Percentiles rank a stretch among this genome's conserved stretches.
These are phyloP conservation scores for Medauroidea extradentata DNA, from an alignment of 1,140 invertebrate genomes.

Conservation along the genomic window DNA sequence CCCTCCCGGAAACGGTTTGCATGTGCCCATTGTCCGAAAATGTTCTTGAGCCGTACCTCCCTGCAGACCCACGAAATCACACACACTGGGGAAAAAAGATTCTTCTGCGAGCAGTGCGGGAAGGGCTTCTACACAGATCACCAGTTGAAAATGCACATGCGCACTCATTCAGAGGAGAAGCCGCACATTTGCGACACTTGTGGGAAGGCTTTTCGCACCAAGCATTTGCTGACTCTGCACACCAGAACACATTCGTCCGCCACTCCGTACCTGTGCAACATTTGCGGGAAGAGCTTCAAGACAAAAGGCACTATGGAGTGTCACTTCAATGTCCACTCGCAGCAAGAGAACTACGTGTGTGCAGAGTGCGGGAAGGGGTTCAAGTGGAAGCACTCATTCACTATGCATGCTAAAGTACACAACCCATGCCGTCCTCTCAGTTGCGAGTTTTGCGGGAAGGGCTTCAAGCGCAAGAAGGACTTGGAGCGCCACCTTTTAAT, in stretches of 20 bases:
- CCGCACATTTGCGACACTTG: constrained; percentile 52
- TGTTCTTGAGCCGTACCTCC: constrained; percentile 40
- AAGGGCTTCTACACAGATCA: constrained; percentile 38
- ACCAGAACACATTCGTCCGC: constrained; percentile 50
- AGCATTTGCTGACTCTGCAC: constrained; percentile 45
- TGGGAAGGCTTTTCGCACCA: constrained; percentile 29
- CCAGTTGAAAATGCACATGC: constrained; percentile 45
- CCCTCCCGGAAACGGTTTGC: constrained; percentile 42
- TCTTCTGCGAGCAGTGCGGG: constrained; percentile 15
- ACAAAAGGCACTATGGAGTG: constrained; percentile 37
- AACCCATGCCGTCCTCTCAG: constrained; percentile 18
- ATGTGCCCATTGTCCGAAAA: constrained; percentile 49
- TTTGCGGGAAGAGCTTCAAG: constrained; percentile 51
- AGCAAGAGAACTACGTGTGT: constrained; percentile 31
- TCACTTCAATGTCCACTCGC: constrained; percentile 31
- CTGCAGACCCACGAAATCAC: constrained; percentile 23
- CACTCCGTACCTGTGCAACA: constrained; percentile 51
- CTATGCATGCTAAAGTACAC: constrained; percentile 21
- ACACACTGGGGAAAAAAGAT: constrained; percentile 16
- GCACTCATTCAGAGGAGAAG: constrained; percentile 45
- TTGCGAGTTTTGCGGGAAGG: constrained; percentile 42
- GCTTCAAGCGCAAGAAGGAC: constrained; percentile 39
- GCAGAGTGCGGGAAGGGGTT: constrained; percentile 32
- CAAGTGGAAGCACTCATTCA: constrained; percentile 21
- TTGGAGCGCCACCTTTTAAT: constrained; percentile 36